phyloP scores from a whole-genome alignment of 2,113 vertebrate genomes.

The Sinosuthora webbiana region DNA sequence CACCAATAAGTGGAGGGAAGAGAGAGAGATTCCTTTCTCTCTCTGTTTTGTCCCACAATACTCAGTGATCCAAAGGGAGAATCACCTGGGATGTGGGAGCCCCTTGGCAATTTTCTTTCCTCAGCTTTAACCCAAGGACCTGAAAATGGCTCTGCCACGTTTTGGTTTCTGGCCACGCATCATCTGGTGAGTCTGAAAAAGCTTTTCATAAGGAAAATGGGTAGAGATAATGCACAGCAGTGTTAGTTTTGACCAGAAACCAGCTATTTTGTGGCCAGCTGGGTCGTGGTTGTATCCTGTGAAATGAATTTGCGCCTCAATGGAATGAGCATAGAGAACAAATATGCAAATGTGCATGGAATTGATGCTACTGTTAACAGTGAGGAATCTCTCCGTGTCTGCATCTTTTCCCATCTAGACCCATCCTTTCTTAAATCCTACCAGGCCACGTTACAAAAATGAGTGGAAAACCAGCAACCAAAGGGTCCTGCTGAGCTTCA shows the following conservation, averaged over 20 bases:
- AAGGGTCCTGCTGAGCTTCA: background rate
- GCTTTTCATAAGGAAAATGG: background rate
- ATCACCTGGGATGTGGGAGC: background rate
- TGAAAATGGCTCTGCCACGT: background rate
- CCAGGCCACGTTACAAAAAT: background rate
- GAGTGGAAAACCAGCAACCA: background rate
- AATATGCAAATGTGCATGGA: background rate
- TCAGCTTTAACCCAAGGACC: background rate
- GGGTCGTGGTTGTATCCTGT: background rate
- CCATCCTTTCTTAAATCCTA: background rate
- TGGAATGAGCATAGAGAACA: background rate
- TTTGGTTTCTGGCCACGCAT: background rate
- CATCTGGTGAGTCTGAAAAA: background rate
- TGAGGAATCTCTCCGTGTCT: background rate
- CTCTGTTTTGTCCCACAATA: background rate
- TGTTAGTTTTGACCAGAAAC: background rate
- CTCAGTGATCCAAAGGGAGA: accelerated
- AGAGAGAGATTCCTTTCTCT: background rate
- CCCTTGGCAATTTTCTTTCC: background rate
- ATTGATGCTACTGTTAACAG: background rate
- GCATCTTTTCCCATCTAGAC: background rate
- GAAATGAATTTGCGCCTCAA: background rate
- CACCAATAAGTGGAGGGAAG: background rate
- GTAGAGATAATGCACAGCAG: background rate
- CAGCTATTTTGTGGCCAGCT: background rate